Conservation (phyloP, 2,113 vertebrate species). For the Misgurnus mizolepis region DNA sequence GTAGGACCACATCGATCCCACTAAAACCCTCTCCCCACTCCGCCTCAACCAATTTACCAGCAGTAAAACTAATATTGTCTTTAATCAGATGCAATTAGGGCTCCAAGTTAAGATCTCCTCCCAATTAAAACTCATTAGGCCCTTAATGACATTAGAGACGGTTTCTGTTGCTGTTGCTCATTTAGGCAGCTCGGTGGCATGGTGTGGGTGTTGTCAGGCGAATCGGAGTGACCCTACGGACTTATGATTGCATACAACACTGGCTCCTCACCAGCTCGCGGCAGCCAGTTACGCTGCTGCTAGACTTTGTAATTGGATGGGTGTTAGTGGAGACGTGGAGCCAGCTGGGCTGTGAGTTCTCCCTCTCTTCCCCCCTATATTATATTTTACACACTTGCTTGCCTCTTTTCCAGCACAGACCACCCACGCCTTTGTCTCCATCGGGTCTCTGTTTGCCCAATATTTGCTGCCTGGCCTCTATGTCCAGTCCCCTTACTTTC, state of each 20-base stretch:
- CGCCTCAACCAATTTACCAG: conserved; percentile 71
- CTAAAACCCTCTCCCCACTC: conserved; percentile 51
- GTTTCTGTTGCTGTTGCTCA: conserved; percentile 68
- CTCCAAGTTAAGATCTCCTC: conserved; percentile 79
- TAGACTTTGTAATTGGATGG: conserved; percentile 48
- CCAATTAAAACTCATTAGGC: conserved; percentile 82
- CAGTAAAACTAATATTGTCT: conserved; percentile 82
- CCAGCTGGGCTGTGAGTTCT: conserved; percentile 27
- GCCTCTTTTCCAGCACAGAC: conserved; percentile 9
- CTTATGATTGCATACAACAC: conserved; percentile 38
- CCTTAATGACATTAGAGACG: conserved; percentile 74
- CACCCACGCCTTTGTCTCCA: conserved; percentile 20
- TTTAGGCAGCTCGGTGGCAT: conserved; percentile 52
- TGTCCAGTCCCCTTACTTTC: conserved; percentile 19
- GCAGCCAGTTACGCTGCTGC: conserved; percentile 46
- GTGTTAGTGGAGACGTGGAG: conserved; percentile 41
- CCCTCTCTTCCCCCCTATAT: conserved; percentile 15
- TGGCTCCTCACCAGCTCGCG: conserved; percentile 36
- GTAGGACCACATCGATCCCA: conserved; percentile 70
- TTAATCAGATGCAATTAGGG: conserved; percentile 83
- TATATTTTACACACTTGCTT: conserved; percentile 36
- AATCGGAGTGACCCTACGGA: conserved; percentile 41
- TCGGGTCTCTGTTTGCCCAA: conserved; percentile 16
- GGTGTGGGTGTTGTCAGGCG: conserved; percentile 46
- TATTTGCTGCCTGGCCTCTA: not conserved